Evolutionary conservation across 2,797 vertebrate species (phyloP).

Genomic region (Schizopygopsis pylzovi): DNA sequence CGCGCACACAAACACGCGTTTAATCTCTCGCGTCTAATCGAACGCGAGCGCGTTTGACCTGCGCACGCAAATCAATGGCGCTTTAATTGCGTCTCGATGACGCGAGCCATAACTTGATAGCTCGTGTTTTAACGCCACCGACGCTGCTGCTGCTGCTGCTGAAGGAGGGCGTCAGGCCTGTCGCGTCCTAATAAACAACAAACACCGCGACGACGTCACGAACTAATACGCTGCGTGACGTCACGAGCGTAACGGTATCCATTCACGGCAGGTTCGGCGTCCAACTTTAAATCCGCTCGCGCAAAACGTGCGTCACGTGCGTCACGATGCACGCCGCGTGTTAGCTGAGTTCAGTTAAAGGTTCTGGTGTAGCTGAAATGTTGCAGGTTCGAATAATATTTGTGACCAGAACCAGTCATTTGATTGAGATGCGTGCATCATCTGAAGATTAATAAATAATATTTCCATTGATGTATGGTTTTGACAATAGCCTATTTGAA

Average conservation of each 20-base stretch:
- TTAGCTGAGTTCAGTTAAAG: neutral
- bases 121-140: neutral
- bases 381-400: neutral
- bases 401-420: too few relatives aligned
- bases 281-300: conserved; percentile 2
- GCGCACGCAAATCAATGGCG: conserved; percentile 20
- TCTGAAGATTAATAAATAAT: too few relatives aligned
- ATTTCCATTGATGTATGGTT: too few relatives aligned
- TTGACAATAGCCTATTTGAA: too few relatives aligned
- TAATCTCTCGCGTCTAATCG: neutral
- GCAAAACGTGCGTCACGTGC: neutral
- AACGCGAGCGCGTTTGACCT: conserved; percentile 21
- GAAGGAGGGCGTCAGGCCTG: conserved; percentile 54
- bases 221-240: neutral
- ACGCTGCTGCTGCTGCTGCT: neutral
- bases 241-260: neutral
- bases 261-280: neutral
- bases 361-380: too few relatives aligned
- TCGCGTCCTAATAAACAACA: neutral
- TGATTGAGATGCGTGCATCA: too few relatives aligned
- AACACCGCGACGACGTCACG: neutral
- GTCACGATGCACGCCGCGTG: neutral
- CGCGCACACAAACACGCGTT: neutral
- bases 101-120: neutral
- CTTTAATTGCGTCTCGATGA: conserved; percentile 8